A percentile compares a stretch with the other conserved stretches of the same genome.
Evolutionary conservation across 2,113 vertebrate species (phyloP).

Genomic region (Saiga tatarica): DNA sequence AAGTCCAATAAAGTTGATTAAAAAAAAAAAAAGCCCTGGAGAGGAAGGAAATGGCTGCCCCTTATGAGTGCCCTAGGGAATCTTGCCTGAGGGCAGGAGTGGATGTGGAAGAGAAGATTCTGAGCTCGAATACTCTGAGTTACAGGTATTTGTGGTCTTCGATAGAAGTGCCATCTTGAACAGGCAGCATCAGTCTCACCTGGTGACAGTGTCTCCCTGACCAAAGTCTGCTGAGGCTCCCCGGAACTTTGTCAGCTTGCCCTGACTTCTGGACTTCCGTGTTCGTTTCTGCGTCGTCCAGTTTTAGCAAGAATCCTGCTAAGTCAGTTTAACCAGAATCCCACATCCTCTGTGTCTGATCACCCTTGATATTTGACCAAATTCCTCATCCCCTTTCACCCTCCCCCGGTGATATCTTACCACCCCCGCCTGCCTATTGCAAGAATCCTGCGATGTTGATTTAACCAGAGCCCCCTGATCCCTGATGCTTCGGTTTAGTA

Average conservation of each 20-base stretch:
- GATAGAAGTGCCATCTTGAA: background rate
- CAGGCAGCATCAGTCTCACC: fast-evolving
- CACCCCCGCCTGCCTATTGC: background rate
- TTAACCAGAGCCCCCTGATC: background rate
- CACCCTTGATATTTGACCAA: background rate
- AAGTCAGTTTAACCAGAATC: background rate
- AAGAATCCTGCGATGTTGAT: background rate
- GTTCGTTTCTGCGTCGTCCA: background rate
- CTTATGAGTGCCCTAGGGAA: no score
- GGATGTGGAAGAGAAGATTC: background rate
- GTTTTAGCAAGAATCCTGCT: background rate
- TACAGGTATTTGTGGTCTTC: background rate
- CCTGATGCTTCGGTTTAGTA: background rate
- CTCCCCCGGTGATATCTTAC: background rate
- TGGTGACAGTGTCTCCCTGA: background rate
- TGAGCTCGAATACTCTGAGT: fast-evolving
- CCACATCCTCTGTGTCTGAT: background rate
- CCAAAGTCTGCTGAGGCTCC: background rate
- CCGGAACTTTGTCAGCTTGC: background rate
- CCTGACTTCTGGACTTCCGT: background rate
- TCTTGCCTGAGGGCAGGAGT: background rate
- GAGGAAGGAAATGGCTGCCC: background rate
- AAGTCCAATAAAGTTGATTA: background rate
- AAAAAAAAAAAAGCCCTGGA: background rate
- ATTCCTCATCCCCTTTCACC: background rate